Base-by-base conservation (phyloP, 2,888 invertebrate species). In the Patella ulyssiponensis region DNA sequence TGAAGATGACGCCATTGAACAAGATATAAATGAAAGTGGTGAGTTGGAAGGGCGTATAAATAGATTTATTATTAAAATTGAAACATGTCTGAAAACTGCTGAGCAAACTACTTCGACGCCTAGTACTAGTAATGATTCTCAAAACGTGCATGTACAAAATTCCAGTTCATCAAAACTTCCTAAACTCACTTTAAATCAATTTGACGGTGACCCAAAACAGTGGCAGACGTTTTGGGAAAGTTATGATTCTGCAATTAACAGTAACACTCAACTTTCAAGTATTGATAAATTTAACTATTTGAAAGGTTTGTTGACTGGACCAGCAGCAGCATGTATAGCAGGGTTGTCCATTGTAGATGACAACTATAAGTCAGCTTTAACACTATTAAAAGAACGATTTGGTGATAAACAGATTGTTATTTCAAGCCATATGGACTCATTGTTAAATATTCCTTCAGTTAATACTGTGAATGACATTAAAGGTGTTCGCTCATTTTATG, bases 161-260 rank as follows among this genome's bases (percentile, higher is more conserved):
- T 5, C 33, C 33, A 33, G 4, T 33, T 33, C 33, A 33, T 20
- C 58, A 58, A 79, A 77, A 69, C 53, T 79, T 20, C 79, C 79
- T 1, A 77, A 77, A 15, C 20, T 74, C 27, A 77, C 77, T 33
- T 74, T 79, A 51, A 52, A 53, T 44, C n/a, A 12, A 5, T 79
- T 79, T 64, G 64, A 27, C 69, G 79, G 75, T 64, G 56, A 77
- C n/a, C 70, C 58, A 17, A 15, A 77, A 33, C 15, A 79, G 14
- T 77, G 72, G 79, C 52, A 51, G 51, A 75, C 72, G 52, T 79
- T 79, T 69, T 78, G 79, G 79, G 77, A 79, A 15, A 58, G 77
- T 44, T 79, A 74, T 69, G 74, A 69, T 12, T 74, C 71, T 33
- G 69, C 77, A n/a, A 69, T 79, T 11, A 71, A 79, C 20, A 70